Conservation (phyloP, 1,140 invertebrate genomes). For the Semibalanus balanoides region DNA sequence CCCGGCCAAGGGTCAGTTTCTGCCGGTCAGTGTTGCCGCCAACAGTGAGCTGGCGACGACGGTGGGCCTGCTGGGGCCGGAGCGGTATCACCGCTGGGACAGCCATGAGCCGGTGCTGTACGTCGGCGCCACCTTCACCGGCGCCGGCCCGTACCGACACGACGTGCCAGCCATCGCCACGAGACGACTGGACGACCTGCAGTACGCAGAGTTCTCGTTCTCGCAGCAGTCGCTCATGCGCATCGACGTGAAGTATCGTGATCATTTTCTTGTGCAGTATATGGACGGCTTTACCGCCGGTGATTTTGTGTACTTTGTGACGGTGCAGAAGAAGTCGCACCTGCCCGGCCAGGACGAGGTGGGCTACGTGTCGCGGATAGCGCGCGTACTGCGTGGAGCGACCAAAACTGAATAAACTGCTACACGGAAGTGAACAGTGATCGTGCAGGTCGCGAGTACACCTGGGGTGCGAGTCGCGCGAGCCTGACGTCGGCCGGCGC, state of each 20-base stretch:
- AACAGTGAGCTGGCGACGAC: slow-evolving; percentile 83
- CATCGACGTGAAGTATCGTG: slow-evolving; percentile 85
- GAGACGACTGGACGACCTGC: slow-evolving; percentile 57
- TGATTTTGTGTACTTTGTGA: slow-evolving; percentile 86
- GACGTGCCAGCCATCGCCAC: slow-evolving; percentile 88
- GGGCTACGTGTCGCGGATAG: slow-evolving; percentile 76
- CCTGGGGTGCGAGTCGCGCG: slow-evolving; percentile 83
- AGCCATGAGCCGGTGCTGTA: slow-evolving; percentile 61
- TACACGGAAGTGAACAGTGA: slow-evolving; percentile 61
- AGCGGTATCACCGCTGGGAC: slow-evolving; percentile 60
- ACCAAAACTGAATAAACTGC: slow-evolving; percentile 77
- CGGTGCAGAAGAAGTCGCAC: slow-evolving; percentile 84
- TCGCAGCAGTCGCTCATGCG: slow-evolving; percentile 71
- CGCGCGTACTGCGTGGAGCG: slow-evolving; percentile 88
- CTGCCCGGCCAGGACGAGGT: slow-evolving; percentile 61
- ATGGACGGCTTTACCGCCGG: slow-evolving; percentile 89
- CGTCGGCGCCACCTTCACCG: slow-evolving; percentile 86
- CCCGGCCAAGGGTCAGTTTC: slow-evolving; percentile 43
- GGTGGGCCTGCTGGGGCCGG: slow-evolving; percentile 85
- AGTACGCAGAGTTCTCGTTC: slow-evolving; percentile 67
- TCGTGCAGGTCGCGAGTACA: slow-evolving; percentile 47
- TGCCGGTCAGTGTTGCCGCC: slow-evolving; percentile 48
- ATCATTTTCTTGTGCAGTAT: slow-evolving; percentile 88
- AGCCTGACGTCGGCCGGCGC: slow-evolving; percentile 59
- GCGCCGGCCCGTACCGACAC: slow-evolving; percentile 79